phyloP scores from a whole-genome alignment of 92 coral and sea anemone species.

The Siderastrea siderea region DNA sequence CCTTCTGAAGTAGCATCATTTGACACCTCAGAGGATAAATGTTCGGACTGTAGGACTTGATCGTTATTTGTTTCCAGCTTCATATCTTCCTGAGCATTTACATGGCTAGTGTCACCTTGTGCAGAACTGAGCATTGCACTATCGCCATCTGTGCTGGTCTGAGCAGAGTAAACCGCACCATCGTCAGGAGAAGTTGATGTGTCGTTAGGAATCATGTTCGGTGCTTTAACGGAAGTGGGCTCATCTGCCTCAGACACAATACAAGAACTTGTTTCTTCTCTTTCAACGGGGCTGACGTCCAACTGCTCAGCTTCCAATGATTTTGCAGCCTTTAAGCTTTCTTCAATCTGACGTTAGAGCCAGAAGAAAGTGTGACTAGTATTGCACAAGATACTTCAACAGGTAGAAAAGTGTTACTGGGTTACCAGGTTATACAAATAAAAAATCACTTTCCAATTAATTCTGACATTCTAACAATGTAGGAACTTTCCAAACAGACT shows the following conservation, averaged over 20 bases:
- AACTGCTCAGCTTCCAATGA: background rate
- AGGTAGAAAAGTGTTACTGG: background rate
- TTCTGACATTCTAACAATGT: no score
- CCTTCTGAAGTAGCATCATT: background rate
- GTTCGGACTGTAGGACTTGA: background rate
- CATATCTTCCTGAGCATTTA: background rate
- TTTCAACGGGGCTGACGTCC: background rate
- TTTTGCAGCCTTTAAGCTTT: constrained; percentile 22
- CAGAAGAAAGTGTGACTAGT: background rate
- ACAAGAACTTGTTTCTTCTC: background rate
- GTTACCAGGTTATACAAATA: background rate
- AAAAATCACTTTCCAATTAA: no score
- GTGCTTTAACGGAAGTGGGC: background rate
- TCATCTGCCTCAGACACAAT: background rate
- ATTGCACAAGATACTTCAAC: background rate
- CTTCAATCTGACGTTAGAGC: constrained; percentile 22
- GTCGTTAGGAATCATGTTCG: background rate
- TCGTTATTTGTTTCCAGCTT: background rate
- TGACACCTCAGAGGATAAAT: background rate
- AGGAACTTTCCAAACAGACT: no score
- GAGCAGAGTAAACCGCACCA: background rate
- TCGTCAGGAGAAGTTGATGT: background rate
- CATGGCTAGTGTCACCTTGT: background rate
- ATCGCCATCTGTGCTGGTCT: background rate
- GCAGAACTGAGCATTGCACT: background rate